These are phyloP conservation scores for Amitus sp. DNA, from an alignment of 2,888 invertebrate species.

Conservation along the genomic window DNA sequence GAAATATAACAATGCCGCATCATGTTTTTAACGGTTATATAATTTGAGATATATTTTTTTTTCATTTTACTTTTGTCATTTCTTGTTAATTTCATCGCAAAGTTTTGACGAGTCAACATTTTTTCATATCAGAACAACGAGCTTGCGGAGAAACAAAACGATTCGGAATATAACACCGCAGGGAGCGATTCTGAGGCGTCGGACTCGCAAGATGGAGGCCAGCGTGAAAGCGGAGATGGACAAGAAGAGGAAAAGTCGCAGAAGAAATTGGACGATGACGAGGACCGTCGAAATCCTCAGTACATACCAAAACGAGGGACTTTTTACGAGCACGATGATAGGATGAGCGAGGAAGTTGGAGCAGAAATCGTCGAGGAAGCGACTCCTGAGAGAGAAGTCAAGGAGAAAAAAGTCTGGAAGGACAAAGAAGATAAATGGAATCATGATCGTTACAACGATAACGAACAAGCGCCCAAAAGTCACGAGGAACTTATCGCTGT, in stretches of 20 bases:
- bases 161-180: slow-evolving; percentile 61
- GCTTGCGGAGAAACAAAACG: slow-evolving; percentile 55
- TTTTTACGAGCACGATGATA: slow-evolving; percentile 96
- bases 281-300: slow-evolving; percentile 95
- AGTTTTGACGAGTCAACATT: no score
- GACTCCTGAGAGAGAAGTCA: slow-evolving; percentile 56
- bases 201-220: slow-evolving; percentile 60
- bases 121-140: slow-evolving; percentile 59
- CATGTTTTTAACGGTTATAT: no score
- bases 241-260: slow-evolving; percentile 70
- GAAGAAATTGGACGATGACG: slow-evolving; percentile 89
- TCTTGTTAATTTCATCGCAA: no score
- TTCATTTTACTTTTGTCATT: not conserved
- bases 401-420: slow-evolving; percentile 69
- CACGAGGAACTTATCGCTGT: slow-evolving; percentile 84
- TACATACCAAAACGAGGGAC: slow-evolving; percentile 96
- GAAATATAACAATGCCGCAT: no score
- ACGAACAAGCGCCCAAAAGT: slow-evolving; percentile 86
- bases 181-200: slow-evolving; percentile 56
- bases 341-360: slow-evolving; percentile 77
- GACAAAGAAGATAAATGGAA: slow-evolving; percentile 79
- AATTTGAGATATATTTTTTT: no score
- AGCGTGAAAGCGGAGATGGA: slow-evolving; percentile 62
- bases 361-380: slow-evolving; percentile 51
- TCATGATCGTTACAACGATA: slow-evolving; percentile 87